phyloP scores from a whole-genome alignment of 1,140 invertebrate species.

The Hydropsyche tenuis region DNA sequence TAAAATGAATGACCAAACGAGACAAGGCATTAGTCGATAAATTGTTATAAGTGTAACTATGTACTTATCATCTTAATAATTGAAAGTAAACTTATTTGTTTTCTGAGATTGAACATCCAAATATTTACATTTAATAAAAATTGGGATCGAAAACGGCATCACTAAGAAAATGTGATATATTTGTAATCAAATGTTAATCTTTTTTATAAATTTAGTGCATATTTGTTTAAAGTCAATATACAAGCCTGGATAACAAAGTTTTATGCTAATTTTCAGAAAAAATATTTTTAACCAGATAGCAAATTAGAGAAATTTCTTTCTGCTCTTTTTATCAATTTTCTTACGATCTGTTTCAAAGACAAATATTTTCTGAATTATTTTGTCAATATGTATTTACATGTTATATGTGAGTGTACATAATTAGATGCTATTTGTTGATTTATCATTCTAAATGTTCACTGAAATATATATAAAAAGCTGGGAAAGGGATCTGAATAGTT shows the following conservation, averaged over 20 bases:
- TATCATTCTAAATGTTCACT: not conserved
- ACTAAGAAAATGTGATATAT: no score
- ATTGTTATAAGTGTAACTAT: constrained; percentile 22
- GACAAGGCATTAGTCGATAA: constrained; percentile 28
- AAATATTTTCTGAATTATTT: constrained; percentile 8
- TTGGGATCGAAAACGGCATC: no score
- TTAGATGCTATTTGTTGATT: constrained; percentile 6
- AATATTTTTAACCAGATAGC: not conserved
- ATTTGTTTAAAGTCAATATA: not conserved
- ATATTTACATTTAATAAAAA: no score
- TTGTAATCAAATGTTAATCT: not conserved
- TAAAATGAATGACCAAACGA: constrained; percentile 28
- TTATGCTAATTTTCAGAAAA: not conserved
- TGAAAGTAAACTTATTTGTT: no score
- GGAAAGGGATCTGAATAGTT: constrained; percentile 37
- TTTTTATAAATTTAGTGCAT: not conserved
- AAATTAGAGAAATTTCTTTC: no score
- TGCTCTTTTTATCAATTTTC: constrained; percentile 3
- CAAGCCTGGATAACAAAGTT: constrained; percentile 9
- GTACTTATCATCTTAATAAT: not conserved
- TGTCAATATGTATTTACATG: constrained; percentile 13
- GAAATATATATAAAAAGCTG: constrained; percentile 29
- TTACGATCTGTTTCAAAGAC: not conserved
- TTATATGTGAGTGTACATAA: constrained; percentile 13
- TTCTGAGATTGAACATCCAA: no score